Percentiles rank a stretch among this genome's conserved stretches.
Conservation (phyloP, 2,888 invertebrate species). For the Mongoloraphidia duomilia region DNA sequence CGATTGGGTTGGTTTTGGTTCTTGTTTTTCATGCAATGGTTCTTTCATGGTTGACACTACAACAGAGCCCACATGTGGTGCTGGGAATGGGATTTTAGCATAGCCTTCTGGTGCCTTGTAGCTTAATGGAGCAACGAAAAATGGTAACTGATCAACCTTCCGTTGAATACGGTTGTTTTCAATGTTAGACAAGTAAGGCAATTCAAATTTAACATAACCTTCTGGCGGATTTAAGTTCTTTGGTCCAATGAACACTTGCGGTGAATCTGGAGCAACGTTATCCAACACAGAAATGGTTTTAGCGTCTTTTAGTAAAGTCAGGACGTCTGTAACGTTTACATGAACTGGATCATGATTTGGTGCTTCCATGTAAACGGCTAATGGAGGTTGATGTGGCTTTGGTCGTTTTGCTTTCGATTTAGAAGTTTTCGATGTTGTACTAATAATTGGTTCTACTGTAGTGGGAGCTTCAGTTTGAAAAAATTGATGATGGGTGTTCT, state of each 20-base stretch:
- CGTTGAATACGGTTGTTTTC: constrained; percentile 51
- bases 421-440: constrained; percentile 13
- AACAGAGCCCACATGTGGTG: constrained; percentile 76
- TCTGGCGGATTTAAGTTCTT: constrained; percentile 54
- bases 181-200: constrained; percentile 66
- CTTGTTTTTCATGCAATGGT: constrained; percentile 15
- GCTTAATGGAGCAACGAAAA: constrained; percentile 74
- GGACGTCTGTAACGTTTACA: constrained; percentile 53
- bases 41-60: constrained; percentile 41
- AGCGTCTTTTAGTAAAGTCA: constrained; percentile 51
- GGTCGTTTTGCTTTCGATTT: constrained; percentile 34
- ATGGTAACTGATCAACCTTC: constrained; percentile 60
- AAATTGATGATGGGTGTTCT: constrained; percentile 19
- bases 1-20: constrained; percentile 21
- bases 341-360: constrained; percentile 27
- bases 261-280: constrained; percentile 50
- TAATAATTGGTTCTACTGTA: constrained; percentile 27
- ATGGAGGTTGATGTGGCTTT: constrained; percentile 70
- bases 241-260: constrained; percentile 71
- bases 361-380: constrained; percentile 64
- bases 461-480: constrained; percentile 25
- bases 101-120: constrained; percentile 74
- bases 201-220: constrained; percentile 64
- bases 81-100: constrained; percentile 72
- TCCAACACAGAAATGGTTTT: constrained; percentile 66